These are phyloP conservation scores for Cecidostiba fungosa DNA, from an alignment of 2,888 invertebrate species.

Conservation along the genomic window DNA sequence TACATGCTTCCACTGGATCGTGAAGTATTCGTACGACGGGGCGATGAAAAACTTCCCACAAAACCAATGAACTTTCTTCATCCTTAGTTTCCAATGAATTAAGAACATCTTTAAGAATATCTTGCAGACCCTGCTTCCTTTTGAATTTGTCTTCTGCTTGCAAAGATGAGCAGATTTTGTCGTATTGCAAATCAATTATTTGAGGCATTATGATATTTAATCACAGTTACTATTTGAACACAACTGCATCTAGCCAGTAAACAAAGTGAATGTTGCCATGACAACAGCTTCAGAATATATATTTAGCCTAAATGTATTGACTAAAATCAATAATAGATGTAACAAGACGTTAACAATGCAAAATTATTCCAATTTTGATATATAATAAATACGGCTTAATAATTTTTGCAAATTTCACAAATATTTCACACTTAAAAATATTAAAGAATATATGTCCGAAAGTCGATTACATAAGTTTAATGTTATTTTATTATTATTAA, in stretches of 20 bases:
- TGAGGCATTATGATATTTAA: constrained; percentile 52
- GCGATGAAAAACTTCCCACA: constrained; percentile 80
- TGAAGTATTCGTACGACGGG: constrained; percentile 80
- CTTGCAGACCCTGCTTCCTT: constrained; percentile 82
- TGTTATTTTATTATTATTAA: not conserved
- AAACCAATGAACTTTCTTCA: constrained; percentile 71
- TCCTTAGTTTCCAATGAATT: constrained; percentile 67
- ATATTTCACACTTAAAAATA: not conserved
- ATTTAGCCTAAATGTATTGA: not conserved
- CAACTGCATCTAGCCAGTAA: constrained; percentile 13
- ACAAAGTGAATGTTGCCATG: constrained; percentile 58
- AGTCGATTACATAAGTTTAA: not conserved
- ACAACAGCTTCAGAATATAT: constrained; percentile 42
- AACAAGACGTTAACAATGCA: not conserved
- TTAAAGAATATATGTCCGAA: not conserved
- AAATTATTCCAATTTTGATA: not conserved
- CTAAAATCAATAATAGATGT: constrained; percentile 2
- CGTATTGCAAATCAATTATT: constrained; percentile 58
- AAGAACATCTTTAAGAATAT: constrained; percentile 82
- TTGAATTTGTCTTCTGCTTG: constrained; percentile 84
- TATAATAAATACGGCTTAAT: no score
- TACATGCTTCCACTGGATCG: constrained; percentile 85
- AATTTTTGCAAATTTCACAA: no score
- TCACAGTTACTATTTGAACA: constrained; percentile 24
- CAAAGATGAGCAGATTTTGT: constrained; percentile 73